Base-by-base conservation (phyloP, 2,113 vertebrate genomes). In the Xiphophorus maculatus region DNA sequence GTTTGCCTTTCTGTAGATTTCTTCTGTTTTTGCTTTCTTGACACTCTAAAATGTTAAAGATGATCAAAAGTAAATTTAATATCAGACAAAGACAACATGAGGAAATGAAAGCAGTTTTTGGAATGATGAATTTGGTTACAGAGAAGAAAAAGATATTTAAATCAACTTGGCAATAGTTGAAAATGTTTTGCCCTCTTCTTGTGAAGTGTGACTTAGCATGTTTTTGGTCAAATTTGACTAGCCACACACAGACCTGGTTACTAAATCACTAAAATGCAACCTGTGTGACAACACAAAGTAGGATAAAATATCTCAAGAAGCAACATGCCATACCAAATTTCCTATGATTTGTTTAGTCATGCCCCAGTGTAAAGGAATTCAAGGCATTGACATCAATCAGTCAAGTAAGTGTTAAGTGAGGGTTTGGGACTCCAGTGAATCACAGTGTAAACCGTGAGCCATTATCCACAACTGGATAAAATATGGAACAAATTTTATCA, bases 61-160 rank as follows among this genome's bases (percentile, higher is more conserved):
- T 71, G 69, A 70, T 65, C 77, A 61, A 74, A 64, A 74, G 74
- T 42, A 63, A 74, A 63, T 58, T 58, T 22, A 58, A 11, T 11
- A 11, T 25, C 51, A 58, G 7, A 11, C 7, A 58, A 58, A n/a
- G 7, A n/a, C 7, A 10, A 25, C 22, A 22, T n/a, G 22, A 10
- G 51, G 10, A 22, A n/a, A 54, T 54, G 15, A 48, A 48, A 48
- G 44, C 14, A 48, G 44, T 48, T 19, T 17, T 48, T 48, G 44
- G 17, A 6, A 5, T 44, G 42, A 44, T 40, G 40, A 40, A 11
- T 40, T 40, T 40, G 5, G 37, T 40, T 40, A 40, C 12, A 1
- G 37, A 40, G 13, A 40, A 40, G 14, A 44, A 44, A 44, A 44
- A 44, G 12, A 14, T 17, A 44, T 44, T 44, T 14, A 44, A 44